Evolutionary conservation across 2,888 invertebrate genomes (phyloP), one percentile per base, ranked within the genome.

Genomic region (Lepidochitona cinerea): DNA sequence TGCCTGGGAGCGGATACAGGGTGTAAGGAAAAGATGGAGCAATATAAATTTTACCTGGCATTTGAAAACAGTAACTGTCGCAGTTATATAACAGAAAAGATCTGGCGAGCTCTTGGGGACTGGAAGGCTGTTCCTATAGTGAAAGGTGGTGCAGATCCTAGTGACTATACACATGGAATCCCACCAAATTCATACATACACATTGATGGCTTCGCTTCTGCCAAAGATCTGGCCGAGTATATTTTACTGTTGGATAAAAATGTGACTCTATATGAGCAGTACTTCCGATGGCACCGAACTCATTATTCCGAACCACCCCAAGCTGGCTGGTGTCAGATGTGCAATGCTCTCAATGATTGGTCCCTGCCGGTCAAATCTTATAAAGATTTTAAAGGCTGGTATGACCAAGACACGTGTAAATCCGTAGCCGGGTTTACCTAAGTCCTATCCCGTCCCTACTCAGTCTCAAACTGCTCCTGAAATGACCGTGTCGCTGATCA

Each of bases 11-110:
- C 1, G 14, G 66, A 66, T 5, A 35, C 35, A 35, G 37, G 66
- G 14, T 66, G 66, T 26, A 37, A 66, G 36, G 37, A 66, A 4
- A n/a, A 37, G 23, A 66, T 66, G 66, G 37, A 35, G 29, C 66
- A 66, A 35, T 66, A 66, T 36, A 66, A 66, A 26, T 66, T 66
- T 29, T 37, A 18, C 9, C 18, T 66, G 35, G 66, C 66, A 1
- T 66, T 66, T 37, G 66, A 66, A 66, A 66, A 66, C 37, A 66
- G 66, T 37, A 35, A 66, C 37, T 66, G 66, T 66, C 35, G 66
- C 9, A 37, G 29, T 26, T 66, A 66, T n/a, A 66, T 66, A 3
- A 66, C 66, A 35, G 66, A 66, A 37, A 66, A 66, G 37, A 37
- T 66, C 4, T 66, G 35, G 37, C 37, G 37, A 18, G 37, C 66